These are phyloP conservation scores for Penaeus japonicus DNA, from an alignment of 1,140 invertebrate species.

Conservation along the genomic window DNA sequence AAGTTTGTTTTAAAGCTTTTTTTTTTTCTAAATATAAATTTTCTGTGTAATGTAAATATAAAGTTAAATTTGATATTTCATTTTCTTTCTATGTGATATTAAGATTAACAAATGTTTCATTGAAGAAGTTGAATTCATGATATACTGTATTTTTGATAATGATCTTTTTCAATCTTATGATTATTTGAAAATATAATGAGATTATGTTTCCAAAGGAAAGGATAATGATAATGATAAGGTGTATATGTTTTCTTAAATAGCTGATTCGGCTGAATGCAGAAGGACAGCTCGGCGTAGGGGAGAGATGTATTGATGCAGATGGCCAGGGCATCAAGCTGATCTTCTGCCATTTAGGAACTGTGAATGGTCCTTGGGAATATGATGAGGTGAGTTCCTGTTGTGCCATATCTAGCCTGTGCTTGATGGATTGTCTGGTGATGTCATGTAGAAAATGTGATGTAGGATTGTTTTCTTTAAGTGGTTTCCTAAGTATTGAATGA, in stretches of 20 bases:
- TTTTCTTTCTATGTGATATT: no score
- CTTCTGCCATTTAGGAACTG: constrained; percentile 88
- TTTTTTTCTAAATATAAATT: background rate
- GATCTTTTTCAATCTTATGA: background rate
- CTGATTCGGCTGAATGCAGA: constrained; percentile 90
- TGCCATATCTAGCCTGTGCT: background rate
- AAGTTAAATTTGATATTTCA: no score
- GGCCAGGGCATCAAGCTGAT: constrained; percentile 83
- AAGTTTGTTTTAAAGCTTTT: no score
- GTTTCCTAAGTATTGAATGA: no score
- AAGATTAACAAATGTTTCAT: no score
- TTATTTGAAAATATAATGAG: background rate
- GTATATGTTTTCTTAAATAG: constrained; percentile 65
- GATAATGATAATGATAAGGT: constrained; percentile 16
- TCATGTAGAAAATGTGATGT: no score
- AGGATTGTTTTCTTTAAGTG: no score
- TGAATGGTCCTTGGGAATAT: constrained; percentile 92
- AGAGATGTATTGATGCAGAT: constrained; percentile 92
- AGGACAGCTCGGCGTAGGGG: constrained; percentile 93
- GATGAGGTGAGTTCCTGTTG: constrained; percentile 70
- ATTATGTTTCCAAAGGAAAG: background rate
- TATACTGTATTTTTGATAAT: background rate
- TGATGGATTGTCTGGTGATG: no score
- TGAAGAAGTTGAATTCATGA: no score
- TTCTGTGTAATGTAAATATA: background rate